Evolutionary conservation across 2,113 vertebrate species (phyloP).

Genomic region (Ondatra zibethicus): DNA sequence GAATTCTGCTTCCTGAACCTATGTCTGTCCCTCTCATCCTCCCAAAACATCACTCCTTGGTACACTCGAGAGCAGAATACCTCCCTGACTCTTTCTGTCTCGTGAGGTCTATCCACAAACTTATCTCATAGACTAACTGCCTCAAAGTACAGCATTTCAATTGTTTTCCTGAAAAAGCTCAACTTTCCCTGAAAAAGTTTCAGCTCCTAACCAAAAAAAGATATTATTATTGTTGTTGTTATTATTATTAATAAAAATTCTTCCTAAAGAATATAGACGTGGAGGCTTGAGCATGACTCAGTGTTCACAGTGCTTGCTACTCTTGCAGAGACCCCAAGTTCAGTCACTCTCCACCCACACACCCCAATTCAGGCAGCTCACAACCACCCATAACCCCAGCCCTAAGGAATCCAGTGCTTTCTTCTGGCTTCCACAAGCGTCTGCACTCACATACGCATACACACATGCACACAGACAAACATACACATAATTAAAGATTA

Average conservation of each 20-base stretch:
- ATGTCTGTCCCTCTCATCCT: neutral
- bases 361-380: neutral
- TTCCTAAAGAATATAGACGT: neutral
- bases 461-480: neutral
- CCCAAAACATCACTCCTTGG: neutral
- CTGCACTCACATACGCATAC: neutral
- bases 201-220: neutral
- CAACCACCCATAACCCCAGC: neutral
- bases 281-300: neutral
- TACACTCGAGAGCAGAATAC: neutral
- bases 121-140: neutral
- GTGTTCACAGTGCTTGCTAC: neutral
- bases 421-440: neutral
- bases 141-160: neutral
- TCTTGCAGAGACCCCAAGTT: neutral
- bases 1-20: neutral
- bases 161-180: neutral
- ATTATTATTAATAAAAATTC: neutral
- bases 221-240: too few relatives aligned
- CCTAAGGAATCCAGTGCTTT: neutral
- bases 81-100: neutral
- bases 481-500: neutral
- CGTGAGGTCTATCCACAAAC: neutral
- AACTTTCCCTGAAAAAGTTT: neutral
- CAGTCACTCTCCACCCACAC: too few relatives aligned